Base-by-base conservation (phyloP, 2,888 invertebrate species). In the Conchocele bisecta region DNA sequence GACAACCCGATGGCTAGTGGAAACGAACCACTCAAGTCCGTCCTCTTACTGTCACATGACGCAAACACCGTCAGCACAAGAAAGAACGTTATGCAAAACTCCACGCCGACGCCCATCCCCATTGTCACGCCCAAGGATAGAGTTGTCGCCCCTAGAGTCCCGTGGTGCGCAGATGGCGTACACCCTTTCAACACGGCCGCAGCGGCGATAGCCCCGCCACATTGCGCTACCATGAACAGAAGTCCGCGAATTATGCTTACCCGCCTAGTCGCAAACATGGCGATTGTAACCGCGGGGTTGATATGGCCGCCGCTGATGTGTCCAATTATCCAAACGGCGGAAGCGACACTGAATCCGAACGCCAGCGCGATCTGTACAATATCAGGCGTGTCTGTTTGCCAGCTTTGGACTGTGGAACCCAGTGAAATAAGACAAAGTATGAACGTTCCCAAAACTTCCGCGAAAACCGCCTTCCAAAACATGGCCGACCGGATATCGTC, bases 171-270 rank as follows among this genome's bases (percentile, higher is more conserved):
- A 2, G 20, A 44, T 0, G 83, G 82, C 6, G 80, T 81, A 15
- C 85, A 68, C 1, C 81, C 82, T 51, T 80, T 79, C 97, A 98
- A 94, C 75, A 97, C 94, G 1, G 97, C 97, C 4, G 97, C 96
- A 42, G 97, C 98, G 0, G 97, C 97, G 83, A 98, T 97, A 24
- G 95, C 97, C 26, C 98, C 98, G 44, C 97, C 96, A 90, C 96
- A 96, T 92, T 98, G 98, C 58, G 97, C 97, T 2, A 96, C 94
- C 70, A 98, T 93, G 92, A 97, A 98, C 33, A 96, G 92, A 1
- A 96, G 57, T 0, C 94, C 95, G 77, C 96, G 94, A 37, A 94
- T 61, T 0, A 96, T 92, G 83, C 95, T 94, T 59, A 96, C 94
- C 85, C 95, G 94, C n/a, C 97, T 96, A 13, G 95, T 94, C 9